Evolutionary conservation across 2,797 vertebrate species (phyloP).

Genomic region (Leucoraja ocellata): DNA sequence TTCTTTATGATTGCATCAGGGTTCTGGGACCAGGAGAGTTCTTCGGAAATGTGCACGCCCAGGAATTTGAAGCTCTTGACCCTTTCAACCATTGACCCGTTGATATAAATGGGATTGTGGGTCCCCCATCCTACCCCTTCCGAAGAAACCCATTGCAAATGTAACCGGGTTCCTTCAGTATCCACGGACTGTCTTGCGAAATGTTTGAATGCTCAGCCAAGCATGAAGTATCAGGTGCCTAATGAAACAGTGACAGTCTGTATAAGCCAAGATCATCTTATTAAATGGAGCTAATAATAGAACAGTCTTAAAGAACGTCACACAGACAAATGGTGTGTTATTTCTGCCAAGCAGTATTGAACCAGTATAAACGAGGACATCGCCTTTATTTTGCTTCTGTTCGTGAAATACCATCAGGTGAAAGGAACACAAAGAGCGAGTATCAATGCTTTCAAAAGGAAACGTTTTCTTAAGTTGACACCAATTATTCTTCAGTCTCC

Average conservation of each 20-base stretch:
- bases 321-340: background rate
- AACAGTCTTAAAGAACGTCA: background rate
- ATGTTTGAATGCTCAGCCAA: background rate
- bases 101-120: no score
- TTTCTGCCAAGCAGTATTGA: constrained; percentile 9
- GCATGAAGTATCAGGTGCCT: background rate
- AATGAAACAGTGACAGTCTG: constrained; percentile 32
- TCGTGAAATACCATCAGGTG: background rate
- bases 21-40: no score
- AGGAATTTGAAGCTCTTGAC: no score
- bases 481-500: background rate
- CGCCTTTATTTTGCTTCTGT: background rate
- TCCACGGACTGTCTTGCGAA: no score
- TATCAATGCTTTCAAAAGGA: background rate
- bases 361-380: background rate
- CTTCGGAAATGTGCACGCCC: no score
- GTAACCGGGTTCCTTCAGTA: no score
- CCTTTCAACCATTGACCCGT: no score
- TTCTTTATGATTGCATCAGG: no score
- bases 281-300: constrained; percentile 26
- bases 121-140: no score
- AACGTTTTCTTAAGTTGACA: background rate
- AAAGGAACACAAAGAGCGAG: background rate
- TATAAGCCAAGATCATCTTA: constrained; percentile 31
- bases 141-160: background rate